Evolutionary conservation across 2,113 vertebrate genomes (phyloP).

Genomic region (Scomber japonicus): DNA sequence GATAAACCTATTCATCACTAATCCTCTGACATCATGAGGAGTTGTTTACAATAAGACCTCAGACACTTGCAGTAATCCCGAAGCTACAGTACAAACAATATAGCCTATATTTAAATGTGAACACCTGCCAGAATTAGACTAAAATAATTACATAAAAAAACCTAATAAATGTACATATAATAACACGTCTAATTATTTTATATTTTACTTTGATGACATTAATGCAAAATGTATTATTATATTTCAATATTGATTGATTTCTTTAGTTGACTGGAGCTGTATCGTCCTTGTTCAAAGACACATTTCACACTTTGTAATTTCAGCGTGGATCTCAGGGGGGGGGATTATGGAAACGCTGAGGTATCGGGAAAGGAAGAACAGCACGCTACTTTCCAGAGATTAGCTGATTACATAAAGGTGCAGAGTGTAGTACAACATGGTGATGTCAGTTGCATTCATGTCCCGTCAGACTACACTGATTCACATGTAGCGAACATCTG

Average conservation of each 20-base stretch:
- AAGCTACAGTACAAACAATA: background rate
- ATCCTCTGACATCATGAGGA: slow-evolving; percentile 69
- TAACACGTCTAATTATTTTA: background rate
- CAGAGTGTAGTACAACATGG: background rate
- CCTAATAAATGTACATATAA: background rate
- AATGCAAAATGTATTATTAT: rapidly evolving
- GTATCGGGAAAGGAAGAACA: slow-evolving; percentile 53
- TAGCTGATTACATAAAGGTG: slow-evolving; percentile 67
- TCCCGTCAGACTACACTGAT: background rate
- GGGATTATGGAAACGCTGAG: slow-evolving; percentile 78
- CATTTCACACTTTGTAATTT: slow-evolving; percentile 28
- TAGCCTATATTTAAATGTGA: background rate
- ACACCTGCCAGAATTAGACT: background rate
- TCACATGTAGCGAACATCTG: background rate
- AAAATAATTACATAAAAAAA: background rate
- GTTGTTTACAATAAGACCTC: slow-evolving; percentile 60
- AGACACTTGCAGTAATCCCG: slow-evolving; percentile 12
- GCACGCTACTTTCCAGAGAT: slow-evolving; percentile 68
- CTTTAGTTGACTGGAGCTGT: background rate
- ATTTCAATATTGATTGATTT: background rate
- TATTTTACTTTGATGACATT: background rate
- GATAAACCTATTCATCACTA: slow-evolving; percentile 74
- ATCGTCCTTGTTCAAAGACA: background rate
- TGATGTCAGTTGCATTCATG: slow-evolving; percentile 14
- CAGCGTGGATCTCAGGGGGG: background rate